Percentiles rank a stretch among this genome's conserved stretches.
These are phyloP conservation scores for Mustela nigripes DNA, from an alignment of 2,113 vertebrate species.

Conservation along the genomic window DNA sequence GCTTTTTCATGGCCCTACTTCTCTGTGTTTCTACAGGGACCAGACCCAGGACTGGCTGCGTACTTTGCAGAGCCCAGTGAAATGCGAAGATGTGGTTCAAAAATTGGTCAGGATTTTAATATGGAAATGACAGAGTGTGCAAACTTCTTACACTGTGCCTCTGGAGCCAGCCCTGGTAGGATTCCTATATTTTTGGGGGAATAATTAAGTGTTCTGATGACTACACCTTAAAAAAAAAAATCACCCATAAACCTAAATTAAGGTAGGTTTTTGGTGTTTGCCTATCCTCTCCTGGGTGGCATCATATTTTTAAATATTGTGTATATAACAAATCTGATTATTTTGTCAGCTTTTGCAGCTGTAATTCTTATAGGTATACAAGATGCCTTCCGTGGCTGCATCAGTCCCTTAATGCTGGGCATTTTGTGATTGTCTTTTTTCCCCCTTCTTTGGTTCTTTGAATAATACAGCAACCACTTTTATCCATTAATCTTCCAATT, in stretches of 20 bases:
- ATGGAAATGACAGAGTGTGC: neutral
- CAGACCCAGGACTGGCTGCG: neutral
- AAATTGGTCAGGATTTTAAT: neutral
- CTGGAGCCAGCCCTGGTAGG: neutral
- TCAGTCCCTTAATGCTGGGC: neutral
- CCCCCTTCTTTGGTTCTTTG: neutral
- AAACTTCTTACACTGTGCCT: neutral
- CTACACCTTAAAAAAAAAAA: neutral
- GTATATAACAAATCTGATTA: neutral
- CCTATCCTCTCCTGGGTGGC: neutral
- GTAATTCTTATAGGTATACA: neutral
- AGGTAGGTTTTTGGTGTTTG: neutral
- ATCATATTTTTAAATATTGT: neutral
- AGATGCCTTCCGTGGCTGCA: neutral
- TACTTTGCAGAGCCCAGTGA: neutral
- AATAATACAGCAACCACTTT: neutral
- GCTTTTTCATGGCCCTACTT: neutral
- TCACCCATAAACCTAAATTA: neutral
- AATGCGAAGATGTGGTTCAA: neutral
- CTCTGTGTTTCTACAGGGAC: neutral
- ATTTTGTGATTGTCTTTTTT: neutral
- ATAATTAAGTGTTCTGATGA: neutral
- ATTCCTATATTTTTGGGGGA: neutral
- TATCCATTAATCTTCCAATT: conserved; percentile 51
- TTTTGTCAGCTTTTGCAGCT: neutral